Evolutionary conservation across 2,888 invertebrate species (phyloP), one percentile per base, ranked within the genome.

Genomic region (Sphecodes monilicornis): DNA sequence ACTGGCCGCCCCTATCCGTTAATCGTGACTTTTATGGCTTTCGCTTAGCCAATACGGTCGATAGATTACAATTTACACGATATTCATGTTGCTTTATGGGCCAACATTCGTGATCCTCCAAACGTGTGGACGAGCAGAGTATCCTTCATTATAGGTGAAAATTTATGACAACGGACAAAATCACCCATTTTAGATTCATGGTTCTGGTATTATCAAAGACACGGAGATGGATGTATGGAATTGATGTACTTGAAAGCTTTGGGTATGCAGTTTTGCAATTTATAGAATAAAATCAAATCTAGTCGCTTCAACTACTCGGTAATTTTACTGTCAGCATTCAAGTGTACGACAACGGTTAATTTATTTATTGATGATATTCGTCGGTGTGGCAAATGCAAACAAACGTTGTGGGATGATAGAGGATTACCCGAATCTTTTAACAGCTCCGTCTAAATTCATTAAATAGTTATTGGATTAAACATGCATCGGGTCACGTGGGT

Each of bases 21-120:
- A 46, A 73, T 78, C 78, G 32, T 29, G 74, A 36, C 64, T 74
- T 70, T 75, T 76, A 80, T 72, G 70, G 75, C 46, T n/a, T 43
- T 32, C 73, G 73, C 29, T 66, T 50, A 32, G 66, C 22, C 54
- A 32, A 39, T 36, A 36, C 26, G 69, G 36, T 82, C 71, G 77
- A 39, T 57, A 32, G 71, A 54, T 75, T 70, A 41, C 36, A n/a
- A 39, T 68, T 68, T 68, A n/a, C 36, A n/a, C n/a, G 68, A 22
- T 68, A 22, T 68, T n/a, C 29, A 29, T 57, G 5, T 66, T 22
- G 22, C 36, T 66, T 36, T 36, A 36, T 32, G 22, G 36, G 32
- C n/a, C 0, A 36, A 5, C 13, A 5, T 26, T 26, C 57, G 57
- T n/a, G 57, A 26, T 36, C 36, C 66, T 64, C 18, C 32, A 22